Evolutionary conservation across 2,797 vertebrate genomes (phyloP), one percentile per base, ranked within the genome.

Genomic region (Enteromius radiatus): DNA sequence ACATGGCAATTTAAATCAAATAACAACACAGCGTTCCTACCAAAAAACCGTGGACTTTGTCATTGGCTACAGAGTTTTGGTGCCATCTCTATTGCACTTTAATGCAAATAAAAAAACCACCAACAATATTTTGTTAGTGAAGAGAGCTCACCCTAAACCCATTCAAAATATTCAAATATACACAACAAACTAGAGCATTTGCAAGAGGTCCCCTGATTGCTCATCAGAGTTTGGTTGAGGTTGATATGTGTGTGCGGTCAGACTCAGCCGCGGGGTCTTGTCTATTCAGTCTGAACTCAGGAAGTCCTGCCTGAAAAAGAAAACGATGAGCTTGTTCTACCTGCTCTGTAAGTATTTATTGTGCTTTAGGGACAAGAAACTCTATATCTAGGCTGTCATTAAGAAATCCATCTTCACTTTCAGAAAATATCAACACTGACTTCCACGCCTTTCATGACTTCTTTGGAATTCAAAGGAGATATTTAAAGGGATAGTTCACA

Each of bases 291-390:
- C 11, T 43, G 61, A 65, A 74, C 5, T 21, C 31, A 71, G 49
- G 43, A 38, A 41, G 10, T 10, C 52, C 81, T 77, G 26, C 28
- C 59, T 64, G 26, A 76, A 77, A 56, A 45, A 81, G 41, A 59
- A 76, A 63, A 52, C 9, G 3, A 80, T 26, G 64, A 76, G 28
- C 61, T 70, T 5, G 43, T 73, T 82, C 79, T 82, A 63, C 65
- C 23, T 28, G 59, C 64, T 85, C 69, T 73, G 14, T 5, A 5
- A 80, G 59, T 73, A 54, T 69, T 59, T 78, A 63, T 82, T 86
- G 69, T 70, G 36, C 63, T 75, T 56, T 21, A 86, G 45, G 52
- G 73, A 76, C 75, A 81, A 78, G 56, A 82, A 77, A n/a, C 61
- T 67, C 52, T 76, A 67, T 15, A 63, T 75, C 31, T 84, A 76